Evolutionary conservation across 1,140 invertebrate genomes (phyloP).

Genomic region (Dendrolimus kikuchii): DNA sequence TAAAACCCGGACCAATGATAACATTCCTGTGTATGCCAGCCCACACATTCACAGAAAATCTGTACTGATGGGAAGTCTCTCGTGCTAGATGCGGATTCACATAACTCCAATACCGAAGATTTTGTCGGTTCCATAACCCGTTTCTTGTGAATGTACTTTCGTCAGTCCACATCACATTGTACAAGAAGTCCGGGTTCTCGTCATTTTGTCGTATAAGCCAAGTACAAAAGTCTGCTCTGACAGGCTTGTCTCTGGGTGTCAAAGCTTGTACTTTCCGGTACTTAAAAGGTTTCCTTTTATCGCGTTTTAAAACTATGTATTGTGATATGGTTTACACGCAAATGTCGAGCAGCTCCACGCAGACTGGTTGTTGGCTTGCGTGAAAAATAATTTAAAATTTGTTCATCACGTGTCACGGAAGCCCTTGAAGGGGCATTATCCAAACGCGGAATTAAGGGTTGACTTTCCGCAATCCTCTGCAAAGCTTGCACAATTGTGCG

Average conservation of each 20-base stretch:
- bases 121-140: slow-evolving; percentile 10
- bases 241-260: slow-evolving; percentile 4
- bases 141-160: slow-evolving; percentile 12
- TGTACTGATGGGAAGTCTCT: slow-evolving; percentile 5
- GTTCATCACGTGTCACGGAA: not conserved
- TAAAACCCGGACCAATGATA: slow-evolving; percentile 11
- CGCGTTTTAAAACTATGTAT: slow-evolving; percentile 9
- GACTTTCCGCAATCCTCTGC: slow-evolving; percentile 5
- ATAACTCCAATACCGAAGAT: slow-evolving; percentile 2
- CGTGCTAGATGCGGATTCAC: slow-evolving; percentile 11
- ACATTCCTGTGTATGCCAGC: slow-evolving; percentile 7
- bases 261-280: slow-evolving; percentile 9
- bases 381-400: not conserved
- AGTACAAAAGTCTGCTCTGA: slow-evolving; percentile 1
- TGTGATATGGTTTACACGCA: slow-evolving; percentile 9
- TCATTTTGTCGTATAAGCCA: slow-evolving; percentile 6
- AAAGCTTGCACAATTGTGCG: slow-evolving; percentile 8
- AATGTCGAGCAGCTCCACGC: slow-evolving; percentile 18
- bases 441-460: not conserved
- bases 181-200: too few relatives aligned
- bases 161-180: slow-evolving; percentile 13
- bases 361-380: slow-evolving; percentile 5
- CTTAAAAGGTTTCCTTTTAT: slow-evolving; percentile 9
- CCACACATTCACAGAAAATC: slow-evolving; percentile 12
- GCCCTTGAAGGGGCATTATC: not conserved